phyloP scores from a whole-genome alignment of 2,113 vertebrate species.

The Spea bombifrons region DNA sequence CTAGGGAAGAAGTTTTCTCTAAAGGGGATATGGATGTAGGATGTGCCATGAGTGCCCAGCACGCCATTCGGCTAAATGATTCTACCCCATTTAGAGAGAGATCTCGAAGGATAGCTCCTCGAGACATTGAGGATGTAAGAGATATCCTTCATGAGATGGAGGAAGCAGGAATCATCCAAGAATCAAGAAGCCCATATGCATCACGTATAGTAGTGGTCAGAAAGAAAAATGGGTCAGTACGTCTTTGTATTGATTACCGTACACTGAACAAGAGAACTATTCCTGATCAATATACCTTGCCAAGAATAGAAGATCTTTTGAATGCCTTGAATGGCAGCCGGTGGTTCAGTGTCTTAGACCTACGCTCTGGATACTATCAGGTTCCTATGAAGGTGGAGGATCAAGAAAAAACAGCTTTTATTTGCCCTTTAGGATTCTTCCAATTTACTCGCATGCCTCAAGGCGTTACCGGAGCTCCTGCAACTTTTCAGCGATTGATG shows the following conservation, averaged over 20 bases:
- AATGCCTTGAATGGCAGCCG: constrained; percentile 29
- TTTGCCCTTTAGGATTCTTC: neutral
- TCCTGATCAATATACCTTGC: neutral
- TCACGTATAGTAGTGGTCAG: no score
- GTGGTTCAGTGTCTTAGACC: no score
- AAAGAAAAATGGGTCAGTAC: no score
- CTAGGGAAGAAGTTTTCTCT: no score
- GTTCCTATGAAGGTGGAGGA: no score
- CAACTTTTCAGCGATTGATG: neutral
- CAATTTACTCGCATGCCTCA: neutral
- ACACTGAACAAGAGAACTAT: neutral
- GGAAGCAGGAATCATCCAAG: neutral
- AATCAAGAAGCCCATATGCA: no score
- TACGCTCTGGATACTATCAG: no score
- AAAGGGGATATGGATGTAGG: no score
- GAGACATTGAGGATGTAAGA: neutral
- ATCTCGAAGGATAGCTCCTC: neutral
- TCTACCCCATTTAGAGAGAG: neutral
- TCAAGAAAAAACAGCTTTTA: neutral
- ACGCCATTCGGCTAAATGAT: no score
- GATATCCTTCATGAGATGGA: no score
- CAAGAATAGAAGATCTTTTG: constrained; percentile 22
- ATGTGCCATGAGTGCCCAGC: no score
- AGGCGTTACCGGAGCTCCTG: neutral
- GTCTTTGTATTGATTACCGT: no score